A percentile compares a stretch with the other conserved stretches of the same genome.
Evolutionary conservation across 2,113 vertebrate genomes (phyloP).

Genomic region (Nanorana parkeri): DNA sequence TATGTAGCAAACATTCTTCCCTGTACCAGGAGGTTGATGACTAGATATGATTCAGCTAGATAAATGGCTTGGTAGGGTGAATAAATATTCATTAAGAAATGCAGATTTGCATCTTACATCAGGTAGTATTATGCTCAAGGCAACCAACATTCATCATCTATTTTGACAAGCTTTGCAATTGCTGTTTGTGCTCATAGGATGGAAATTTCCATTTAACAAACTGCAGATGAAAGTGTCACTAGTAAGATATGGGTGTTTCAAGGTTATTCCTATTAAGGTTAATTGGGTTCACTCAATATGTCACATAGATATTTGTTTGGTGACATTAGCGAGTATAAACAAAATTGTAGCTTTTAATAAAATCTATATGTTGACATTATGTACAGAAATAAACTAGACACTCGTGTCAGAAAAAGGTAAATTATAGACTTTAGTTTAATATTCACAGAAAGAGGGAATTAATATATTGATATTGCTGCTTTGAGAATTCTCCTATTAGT

Average conservation of each 20-base stretch:
- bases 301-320: neutral
- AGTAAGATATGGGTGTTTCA: neutral
- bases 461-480: too few relatives aligned
- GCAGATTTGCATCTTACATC: slow-evolving; percentile 23
- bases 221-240: neutral
- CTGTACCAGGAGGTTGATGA: neutral
- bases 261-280: slow-evolving; percentile 22
- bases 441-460: too few relatives aligned
- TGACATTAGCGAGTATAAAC: too few relatives aligned
- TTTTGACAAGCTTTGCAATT: slow-evolving; percentile 14
- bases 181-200: neutral
- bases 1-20: neutral
- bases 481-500: too few relatives aligned
- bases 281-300: slow-evolving; percentile 28
- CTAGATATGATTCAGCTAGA: neutral
- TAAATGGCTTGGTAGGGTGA: neutral
- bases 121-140: neutral
- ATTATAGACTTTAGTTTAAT: too few relatives aligned
- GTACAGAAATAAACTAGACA: too few relatives aligned
- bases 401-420: too few relatives aligned
- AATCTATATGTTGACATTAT: too few relatives aligned
- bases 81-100: slow-evolving; percentile 22
- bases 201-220: slow-evolving; percentile 10
- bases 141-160: slow-evolving; percentile 21
- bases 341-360: too few relatives aligned